Evolutionary conservation across 2,888 invertebrate genomes (phyloP).

Genomic region (Calameuta pallipes): DNA sequence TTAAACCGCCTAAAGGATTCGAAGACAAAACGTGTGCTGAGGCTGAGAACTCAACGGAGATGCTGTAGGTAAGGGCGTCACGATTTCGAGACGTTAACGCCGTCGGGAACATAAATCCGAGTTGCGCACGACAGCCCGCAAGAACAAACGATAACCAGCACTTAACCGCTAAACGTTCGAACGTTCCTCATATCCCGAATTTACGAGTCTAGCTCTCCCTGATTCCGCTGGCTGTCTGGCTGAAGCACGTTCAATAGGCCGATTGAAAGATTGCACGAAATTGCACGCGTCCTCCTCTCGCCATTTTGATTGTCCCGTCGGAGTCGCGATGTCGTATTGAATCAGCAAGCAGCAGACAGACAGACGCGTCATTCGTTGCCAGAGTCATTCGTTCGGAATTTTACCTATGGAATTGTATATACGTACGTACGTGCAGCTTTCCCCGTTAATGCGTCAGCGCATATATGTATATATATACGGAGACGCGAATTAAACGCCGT

Average conservation of each 20-base stretch:
- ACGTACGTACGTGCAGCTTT: neutral
- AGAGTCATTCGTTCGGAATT: neutral
- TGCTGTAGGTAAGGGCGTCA: neutral
- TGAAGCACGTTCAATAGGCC: conserved; percentile 6
- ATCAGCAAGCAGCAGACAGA: neutral
- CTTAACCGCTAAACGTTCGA: conserved; percentile 18
- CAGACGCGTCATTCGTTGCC: neutral
- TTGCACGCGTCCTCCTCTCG: conserved; percentile 20
- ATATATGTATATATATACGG: neutral
- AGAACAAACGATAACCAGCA: conserved; percentile 30
- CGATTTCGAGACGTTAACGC: neutral
- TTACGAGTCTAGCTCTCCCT: conserved; percentile 17
- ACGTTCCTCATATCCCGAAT: conserved; percentile 11
- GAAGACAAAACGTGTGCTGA: neutral
- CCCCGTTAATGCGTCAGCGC: neutral
- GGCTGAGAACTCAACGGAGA: neutral
- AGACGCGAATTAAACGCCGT: neutral
- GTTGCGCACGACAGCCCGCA: conserved; percentile 18
- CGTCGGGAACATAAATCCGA: conserved; percentile 7
- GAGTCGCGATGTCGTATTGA: neutral
- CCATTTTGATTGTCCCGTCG: neutral
- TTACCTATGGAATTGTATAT: neutral
- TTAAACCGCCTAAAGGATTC: neutral
- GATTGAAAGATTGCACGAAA: conserved; percentile 42
- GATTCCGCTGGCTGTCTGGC: neutral